Evolutionary conservation across 1,140 invertebrate genomes (phyloP).

Genomic region (Penaeus japonicus): DNA sequence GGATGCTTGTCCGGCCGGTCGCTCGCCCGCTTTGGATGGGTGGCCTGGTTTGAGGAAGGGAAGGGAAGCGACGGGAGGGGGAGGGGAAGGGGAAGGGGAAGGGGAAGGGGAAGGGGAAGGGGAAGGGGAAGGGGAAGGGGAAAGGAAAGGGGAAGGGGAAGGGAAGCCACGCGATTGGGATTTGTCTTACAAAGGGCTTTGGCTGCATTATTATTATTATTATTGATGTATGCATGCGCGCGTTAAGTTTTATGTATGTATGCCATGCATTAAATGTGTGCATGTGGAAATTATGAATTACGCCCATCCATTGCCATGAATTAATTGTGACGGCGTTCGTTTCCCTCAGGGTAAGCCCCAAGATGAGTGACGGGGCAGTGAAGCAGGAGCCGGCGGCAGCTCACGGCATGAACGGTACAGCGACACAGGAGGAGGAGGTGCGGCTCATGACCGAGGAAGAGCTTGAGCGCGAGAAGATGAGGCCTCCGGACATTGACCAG

Average conservation of each 20-base stretch:
- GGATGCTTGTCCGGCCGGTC: too few species aligned
- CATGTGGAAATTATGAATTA: not conserved
- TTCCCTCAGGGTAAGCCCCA: conserved; percentile 13
- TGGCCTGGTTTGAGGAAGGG: not conserved
- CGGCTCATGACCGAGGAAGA: conserved; percentile 59
- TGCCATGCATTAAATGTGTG: too few species aligned
- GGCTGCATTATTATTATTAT: not conserved
- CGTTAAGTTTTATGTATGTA: too few species aligned
- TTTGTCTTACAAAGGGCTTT: not conserved
- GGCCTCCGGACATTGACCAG: conserved; percentile 59
- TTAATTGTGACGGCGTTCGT: not conserved
- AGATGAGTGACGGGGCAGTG: conserved; percentile 45
- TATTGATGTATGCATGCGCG: too few species aligned
- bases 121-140: not conserved
- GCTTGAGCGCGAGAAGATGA: conserved; percentile 58
- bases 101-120: not conserved
- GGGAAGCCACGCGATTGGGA: not conserved
- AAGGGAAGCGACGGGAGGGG: not conserved
- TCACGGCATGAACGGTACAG: conserved; percentile 53
- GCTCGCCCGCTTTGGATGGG: not conserved
- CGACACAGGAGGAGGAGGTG: conserved; percentile 54
- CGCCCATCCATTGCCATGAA: not conserved
- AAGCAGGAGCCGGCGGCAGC: conserved; percentile 35
- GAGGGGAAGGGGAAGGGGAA: not conserved
- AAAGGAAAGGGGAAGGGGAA: not conserved